Base-by-base conservation (phyloP, 2,797 vertebrate genomes). In the Crocodylus rhombifer region DNA sequence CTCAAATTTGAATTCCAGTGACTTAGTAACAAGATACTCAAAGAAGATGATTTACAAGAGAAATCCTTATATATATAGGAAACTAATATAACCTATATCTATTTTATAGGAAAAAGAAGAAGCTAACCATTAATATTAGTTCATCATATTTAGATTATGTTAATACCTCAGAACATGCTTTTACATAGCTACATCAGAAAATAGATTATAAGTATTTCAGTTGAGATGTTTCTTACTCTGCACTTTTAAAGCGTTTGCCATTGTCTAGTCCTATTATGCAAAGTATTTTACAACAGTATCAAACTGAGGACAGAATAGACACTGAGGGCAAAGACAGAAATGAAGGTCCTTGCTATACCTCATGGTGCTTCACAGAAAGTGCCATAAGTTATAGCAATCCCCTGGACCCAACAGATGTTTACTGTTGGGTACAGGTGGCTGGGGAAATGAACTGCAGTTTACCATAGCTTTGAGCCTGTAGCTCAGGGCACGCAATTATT, bases 81-180 rank as follows among this genome's bases (percentile, higher is more conserved):
- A 60, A 3, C 5, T 2, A 1, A 6, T 13, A 4, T 4, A 2
- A 9, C 17, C 62, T 62, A 1, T 20, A 51, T 51, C 42, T 51
- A 12, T 82, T 16, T 20, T 2, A 1, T 2, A 51, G 71, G 16
- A 80, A 75, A n/a, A 16, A n/a, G 58, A 36, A 33, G 8, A 61
- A 51, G 17, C 67, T 82, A 71, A 12, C 18, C 2, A 2, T 1
- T 3, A 30, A 17, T 65, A 7, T 84, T 55, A 67, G 36, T 60
- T 71, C 18, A 17, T 17, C 51, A 79, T n/a, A 2, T 67, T 69
- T 36, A 1, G 30, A 3, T 1, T 0, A 0, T 77, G 2, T 3
- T 67, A 62, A 57, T 33, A 73, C 2, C 5, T 23, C 18, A 75
- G 30, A n/a, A 91, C 61, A 28, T 28, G 57, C 5, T 51, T 28